Evolutionary conservation across 2,888 invertebrate genomes (phyloP), one percentile per base, ranked within the genome.

Genomic region (Luffia ferchaultella): DNA sequence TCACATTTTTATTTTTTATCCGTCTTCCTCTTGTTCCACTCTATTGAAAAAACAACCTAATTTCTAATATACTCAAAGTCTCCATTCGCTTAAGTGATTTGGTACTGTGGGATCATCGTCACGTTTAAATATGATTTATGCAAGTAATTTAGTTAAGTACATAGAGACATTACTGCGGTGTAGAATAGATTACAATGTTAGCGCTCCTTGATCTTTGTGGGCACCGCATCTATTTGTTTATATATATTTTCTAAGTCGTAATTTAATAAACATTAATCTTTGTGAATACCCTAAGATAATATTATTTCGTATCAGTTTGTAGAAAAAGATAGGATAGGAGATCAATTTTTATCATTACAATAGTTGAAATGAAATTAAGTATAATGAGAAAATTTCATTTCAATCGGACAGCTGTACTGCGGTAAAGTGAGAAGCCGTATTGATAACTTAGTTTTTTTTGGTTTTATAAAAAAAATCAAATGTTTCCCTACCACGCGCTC

Each of bases 71-170:
- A 30, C 30, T 30, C 12, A 30, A 30, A 30, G 30, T 30, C 5
- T 30, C 12, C 12, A 30, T 7, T 30, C 30, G 30, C 30, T 12
- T 30, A 30, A 45, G 45, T 18, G 45, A 18, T 3, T 20, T 3
- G 47, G 47, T 16, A 17, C 12, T 30, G 30, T 12, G 12, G 30
- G 30, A 30, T 30, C 30, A 51, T 79, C 77, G 71, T 78, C 77
- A 78, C 79, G 76, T 79, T 79, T 74, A 76, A 77, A 80, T 80
- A 82, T 82, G 82, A 82, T 80, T 80, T 82, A 82, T 82, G 77
- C 76, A 73, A 77, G 82, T 80, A 80, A 82, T 80, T 82, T 80
- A 73, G 72, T 78, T 76, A 78, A 80, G 78, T 79, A 79, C 76
- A 76, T 76, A 73, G 70, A 77, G 74, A 74, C 73, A 76, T 79